Evolutionary conservation across 2,888 invertebrate genomes (phyloP).

Genomic region (Andrena chrysosceles): DNA sequence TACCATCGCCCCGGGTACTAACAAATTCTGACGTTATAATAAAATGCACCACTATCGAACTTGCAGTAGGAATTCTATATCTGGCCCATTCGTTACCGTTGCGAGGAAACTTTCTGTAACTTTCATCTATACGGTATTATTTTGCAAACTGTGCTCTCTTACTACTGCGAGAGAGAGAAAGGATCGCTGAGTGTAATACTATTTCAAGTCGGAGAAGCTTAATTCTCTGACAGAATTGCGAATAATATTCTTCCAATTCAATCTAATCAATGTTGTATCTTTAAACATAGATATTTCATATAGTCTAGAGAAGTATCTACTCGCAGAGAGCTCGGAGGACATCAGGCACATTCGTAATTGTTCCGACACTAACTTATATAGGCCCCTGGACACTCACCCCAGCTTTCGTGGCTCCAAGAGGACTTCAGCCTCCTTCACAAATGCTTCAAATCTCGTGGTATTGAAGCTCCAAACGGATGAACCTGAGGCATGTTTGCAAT

Average conservation of each 20-base stretch:
- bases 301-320: too few species aligned
- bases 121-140: slow-evolving; percentile 31
- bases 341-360: too few species aligned
- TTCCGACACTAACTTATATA: too few species aligned
- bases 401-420: too few species aligned
- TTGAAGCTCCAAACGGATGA: background rate
- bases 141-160: slow-evolving; percentile 6
- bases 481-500: background rate
- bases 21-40: slow-evolving; percentile 50
- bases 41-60: slow-evolving; percentile 37
- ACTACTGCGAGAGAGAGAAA: background rate
- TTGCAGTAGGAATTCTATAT: slow-evolving; percentile 7
- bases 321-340: too few species aligned
- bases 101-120: slow-evolving; percentile 19
- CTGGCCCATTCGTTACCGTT: slow-evolving; percentile 10
- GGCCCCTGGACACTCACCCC: too few species aligned
- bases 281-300: too few species aligned
- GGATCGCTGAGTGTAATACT: background rate
- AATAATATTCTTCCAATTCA: slow-evolving; percentile 3
- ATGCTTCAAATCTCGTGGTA: background rate
- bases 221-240: background rate
- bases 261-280: background rate
- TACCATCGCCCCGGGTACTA: slow-evolving; percentile 1
- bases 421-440: too few species aligned
- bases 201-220: slow-evolving; percentile 17